Conservation (phyloP, 2,797 vertebrate genomes). For the Thripadectes ignobilis region DNA sequence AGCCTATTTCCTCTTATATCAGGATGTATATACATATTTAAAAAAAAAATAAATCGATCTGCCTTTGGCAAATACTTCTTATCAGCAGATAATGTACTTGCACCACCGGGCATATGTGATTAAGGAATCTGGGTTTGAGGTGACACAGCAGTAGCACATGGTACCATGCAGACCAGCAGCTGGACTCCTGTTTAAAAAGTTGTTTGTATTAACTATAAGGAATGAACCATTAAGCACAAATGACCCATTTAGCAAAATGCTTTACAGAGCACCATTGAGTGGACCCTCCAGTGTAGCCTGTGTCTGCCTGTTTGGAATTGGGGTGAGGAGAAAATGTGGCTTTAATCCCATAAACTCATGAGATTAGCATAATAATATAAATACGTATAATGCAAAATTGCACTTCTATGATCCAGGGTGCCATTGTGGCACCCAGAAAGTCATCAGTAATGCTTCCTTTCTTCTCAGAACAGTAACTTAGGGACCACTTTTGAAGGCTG, state of each 20-base stretch:
- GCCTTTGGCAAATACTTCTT: conserved; percentile 29
- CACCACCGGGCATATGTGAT: background rate
- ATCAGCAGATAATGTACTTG: conserved; percentile 50
- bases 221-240: background rate
- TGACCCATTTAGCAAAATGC: background rate
- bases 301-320: background rate
- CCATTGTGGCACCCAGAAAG: background rate
- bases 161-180: background rate
- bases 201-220: background rate
- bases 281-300: background rate
- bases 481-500: background rate
- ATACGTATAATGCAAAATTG: background rate
- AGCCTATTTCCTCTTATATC: background rate
- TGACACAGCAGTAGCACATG: background rate
- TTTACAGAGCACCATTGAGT: background rate
- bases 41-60: background rate
- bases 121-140: background rate
- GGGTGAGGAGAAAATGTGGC: background rate
- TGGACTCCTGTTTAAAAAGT: background rate
- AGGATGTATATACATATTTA: background rate
- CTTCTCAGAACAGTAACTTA: background rate
- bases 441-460: background rate
- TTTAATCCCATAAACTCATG: background rate
- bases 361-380: background rate
- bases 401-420: background rate